phyloP scores from a whole-genome alignment of 30 jellyfish, hydroid and myxozoan species.

The Rhopilema esculentum region DNA sequence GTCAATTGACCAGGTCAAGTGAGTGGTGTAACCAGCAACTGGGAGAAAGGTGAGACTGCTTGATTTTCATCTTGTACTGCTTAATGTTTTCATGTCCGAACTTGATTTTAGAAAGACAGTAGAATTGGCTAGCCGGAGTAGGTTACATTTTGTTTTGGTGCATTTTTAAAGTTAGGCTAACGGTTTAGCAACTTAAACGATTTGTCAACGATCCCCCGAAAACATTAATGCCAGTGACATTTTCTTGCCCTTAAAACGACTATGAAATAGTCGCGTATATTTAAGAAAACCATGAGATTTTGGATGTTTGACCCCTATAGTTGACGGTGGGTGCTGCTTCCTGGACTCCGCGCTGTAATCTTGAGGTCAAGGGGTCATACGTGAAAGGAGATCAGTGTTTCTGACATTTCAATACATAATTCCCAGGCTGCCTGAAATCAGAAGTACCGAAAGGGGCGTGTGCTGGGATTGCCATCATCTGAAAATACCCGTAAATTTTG shows the following conservation, averaged over 20 bases:
- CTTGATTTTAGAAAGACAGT: neutral
- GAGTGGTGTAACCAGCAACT: neutral
- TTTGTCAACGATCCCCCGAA: too few species aligned
- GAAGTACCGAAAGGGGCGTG: too few species aligned
- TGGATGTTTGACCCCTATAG: neutral
- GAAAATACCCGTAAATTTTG: too few species aligned
- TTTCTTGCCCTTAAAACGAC: neutral
- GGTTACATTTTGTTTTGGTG: too few species aligned
- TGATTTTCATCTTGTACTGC: neutral
- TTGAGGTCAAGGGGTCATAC: neutral
- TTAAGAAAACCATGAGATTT: neutral
- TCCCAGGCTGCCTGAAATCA: too few species aligned
- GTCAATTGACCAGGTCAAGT: neutral
- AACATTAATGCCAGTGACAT: neutral
- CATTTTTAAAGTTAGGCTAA: too few species aligned
- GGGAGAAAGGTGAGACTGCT: neutral
- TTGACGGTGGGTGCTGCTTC: neutral
- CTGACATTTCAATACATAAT: too few species aligned
- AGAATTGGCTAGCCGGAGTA: neutral
- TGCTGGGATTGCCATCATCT: neutral
- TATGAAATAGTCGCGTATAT: neutral
- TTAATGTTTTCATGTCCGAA: neutral
- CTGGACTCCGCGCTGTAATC: neutral
- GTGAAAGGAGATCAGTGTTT: neutral
- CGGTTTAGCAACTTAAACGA: too few species aligned